A percentile compares a stretch with the other conserved stretches of the same genome.
phyloP scores from a whole-genome alignment of 1,140 invertebrate species.

The Drosophila repleta region DNA sequence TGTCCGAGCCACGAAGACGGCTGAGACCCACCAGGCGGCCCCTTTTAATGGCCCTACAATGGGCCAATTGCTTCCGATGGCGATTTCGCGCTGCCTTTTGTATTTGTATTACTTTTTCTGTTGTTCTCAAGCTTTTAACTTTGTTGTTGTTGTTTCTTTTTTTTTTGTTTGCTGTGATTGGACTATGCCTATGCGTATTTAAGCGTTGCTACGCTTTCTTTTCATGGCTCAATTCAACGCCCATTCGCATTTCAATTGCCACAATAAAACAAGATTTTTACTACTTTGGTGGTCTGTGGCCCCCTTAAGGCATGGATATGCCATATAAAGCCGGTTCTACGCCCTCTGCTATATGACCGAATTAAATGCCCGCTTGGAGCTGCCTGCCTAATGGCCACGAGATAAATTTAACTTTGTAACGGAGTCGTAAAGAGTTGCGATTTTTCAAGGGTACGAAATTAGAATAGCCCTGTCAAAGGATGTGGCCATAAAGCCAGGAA shows the following conservation, averaged over 20 bases:
- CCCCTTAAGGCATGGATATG: constrained; percentile 32
- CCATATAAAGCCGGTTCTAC: constrained; percentile 43
- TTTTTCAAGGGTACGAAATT: constrained; percentile 15
- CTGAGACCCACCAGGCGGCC: constrained; percentile 4
- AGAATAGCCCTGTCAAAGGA: constrained; percentile 15
- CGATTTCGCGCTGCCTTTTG: constrained; percentile 18
- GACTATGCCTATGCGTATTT: constrained; percentile 42
- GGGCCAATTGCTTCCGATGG: constrained; percentile 48
- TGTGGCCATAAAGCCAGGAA: neutral
- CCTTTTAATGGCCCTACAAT: constrained; percentile 49
- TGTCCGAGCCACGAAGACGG: constrained; percentile 26
- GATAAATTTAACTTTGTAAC: constrained; percentile 44
- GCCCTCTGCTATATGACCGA: constrained; percentile 50
- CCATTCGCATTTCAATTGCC: constrained; percentile 79
- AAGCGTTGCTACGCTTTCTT: constrained; percentile 39
- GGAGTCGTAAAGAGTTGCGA: constrained; percentile 44
- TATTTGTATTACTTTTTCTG: constrained; percentile 13
- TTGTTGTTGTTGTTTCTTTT: constrained; percentile 5
- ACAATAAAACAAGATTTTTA: constrained; percentile 77
- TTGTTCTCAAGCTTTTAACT: constrained; percentile 13
- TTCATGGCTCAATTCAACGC: constrained; percentile 80
- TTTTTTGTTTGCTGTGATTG: constrained; percentile 32
- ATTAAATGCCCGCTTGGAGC: constrained; percentile 57
- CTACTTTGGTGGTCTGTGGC: constrained; percentile 61
- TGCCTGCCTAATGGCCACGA: constrained; percentile 26